A percentile compares a stretch with the other conserved stretches of the same genome.
These are phyloP conservation scores for Sisor rabdophorus DNA, from an alignment of 2,113 vertebrate species.

Conservation along the genomic window DNA sequence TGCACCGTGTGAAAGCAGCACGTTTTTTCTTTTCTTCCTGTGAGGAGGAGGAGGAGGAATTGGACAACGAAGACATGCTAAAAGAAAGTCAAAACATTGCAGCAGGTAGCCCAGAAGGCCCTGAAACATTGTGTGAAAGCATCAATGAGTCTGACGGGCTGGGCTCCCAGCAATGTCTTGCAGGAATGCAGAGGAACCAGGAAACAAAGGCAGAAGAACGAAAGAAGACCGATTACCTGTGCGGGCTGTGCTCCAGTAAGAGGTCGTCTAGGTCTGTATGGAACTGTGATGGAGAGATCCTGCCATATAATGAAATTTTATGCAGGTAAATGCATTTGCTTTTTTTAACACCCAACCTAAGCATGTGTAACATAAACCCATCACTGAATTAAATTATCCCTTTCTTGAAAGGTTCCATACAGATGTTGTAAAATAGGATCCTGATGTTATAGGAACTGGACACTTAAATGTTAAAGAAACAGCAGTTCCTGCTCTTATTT, in stretches of 20 bases:
- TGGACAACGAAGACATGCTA: conserved; percentile 19
- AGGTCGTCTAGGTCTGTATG: conserved; percentile 64
- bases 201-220: conserved; percentile 22
- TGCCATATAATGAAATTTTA: conserved; percentile 63
- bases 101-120: conserved; percentile 27
- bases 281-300: conserved; percentile 78
- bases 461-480: neutral
- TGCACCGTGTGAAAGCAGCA: conserved; percentile 73
- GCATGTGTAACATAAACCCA: too few species aligned
- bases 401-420: too few species aligned
- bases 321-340: conserved; percentile 60
- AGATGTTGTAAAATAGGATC: too few species aligned
- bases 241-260: conserved; percentile 61
- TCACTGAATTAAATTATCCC: neutral
- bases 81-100: neutral
- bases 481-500: neutral
- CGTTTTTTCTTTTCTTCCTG: conserved; percentile 61
- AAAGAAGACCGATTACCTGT: conserved; percentile 51
- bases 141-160: conserved; percentile 40
- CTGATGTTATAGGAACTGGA: neutral
- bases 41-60: conserved; percentile 37
- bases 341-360: neutral
- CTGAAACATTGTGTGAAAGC: neutral
- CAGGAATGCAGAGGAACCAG: conserved; percentile 28
- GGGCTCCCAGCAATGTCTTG: conserved; percentile 58